Conservation (phyloP, 2,113 vertebrate genomes). For the Saccopteryx leptura region DNA sequence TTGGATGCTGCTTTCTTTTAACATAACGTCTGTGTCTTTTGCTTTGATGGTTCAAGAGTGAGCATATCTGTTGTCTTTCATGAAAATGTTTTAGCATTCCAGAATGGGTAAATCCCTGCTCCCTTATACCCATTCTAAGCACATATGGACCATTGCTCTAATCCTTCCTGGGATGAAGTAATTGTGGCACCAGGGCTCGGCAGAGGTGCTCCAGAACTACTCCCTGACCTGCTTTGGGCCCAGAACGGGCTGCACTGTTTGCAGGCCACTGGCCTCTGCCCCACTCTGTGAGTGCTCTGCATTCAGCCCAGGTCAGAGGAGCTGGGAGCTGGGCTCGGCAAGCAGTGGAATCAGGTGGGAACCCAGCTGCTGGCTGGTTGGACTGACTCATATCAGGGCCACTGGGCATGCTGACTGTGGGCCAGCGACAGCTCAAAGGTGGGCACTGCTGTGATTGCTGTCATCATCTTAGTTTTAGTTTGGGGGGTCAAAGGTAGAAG, state of each 20-base stretch:
- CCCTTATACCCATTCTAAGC: neutral
- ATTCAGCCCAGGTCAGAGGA: neutral
- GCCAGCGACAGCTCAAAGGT: neutral
- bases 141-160: rapidly evolving
- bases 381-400: too few relatives aligned
- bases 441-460: rapidly evolving
- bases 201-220: neutral
- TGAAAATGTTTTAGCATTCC: neutral
- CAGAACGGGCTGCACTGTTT: too few relatives aligned
- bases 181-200: rapidly evolving
- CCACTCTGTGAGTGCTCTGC: rapidly evolving
- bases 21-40: neutral
- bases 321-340: neutral
- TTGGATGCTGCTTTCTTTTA: neutral
- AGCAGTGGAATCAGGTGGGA: neutral
- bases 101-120: neutral
- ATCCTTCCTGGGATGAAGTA: neutral
- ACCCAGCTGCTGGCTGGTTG: rapidly evolving
- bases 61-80: neutral
- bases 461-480: neutral
- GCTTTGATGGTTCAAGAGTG: neutral
- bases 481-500: neutral
- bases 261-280: rapidly evolving
- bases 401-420: rapidly evolving
- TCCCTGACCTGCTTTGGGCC: neutral